Evolutionary conservation across 1,140 invertebrate species (phyloP), one percentile per base, ranked within the genome.

Genomic region (Sarcophaga peregrina): DNA sequence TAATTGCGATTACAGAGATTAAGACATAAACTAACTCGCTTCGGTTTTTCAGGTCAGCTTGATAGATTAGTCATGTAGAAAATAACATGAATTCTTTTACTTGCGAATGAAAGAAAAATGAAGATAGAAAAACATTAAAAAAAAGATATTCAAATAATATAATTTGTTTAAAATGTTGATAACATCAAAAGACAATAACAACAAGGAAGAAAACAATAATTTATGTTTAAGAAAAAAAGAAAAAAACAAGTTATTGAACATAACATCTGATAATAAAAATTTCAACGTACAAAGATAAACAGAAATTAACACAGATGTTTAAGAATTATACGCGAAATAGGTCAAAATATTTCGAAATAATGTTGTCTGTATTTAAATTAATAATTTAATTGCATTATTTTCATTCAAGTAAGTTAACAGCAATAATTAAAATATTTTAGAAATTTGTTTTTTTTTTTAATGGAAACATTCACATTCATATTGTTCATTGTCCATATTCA

Each of bases 1-100:
- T 58, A 58, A 58, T 58, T 58, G 15, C n/a, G 54, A 58, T 58
- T 58, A n/a, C n/a, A 58, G 25, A 58, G 54, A 58, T 58, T 58
- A n/a, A 58, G 54, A 58, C 54, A 58, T 58, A 58, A 58, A 58
- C 8, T n/a, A 4, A 58, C 0, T n/a, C 54, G n/a, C 54, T n/a
- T 58, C 15, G 11, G 0, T 0, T 68, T 68, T 68, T 68, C 17
- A 68, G 62, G 62, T 68, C 17, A 68, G 17, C 20, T 68, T 68
- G n/a, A 68, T 68, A 68, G 62, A 68, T 68, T 25, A 68, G 17
- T 20, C 1, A 20, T 5, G 11, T 2, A 15, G 0, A 58, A 58
- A 58, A 58, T 58, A n/a, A 58, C 54, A 58, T 58, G 54, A 58
- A 58, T n/a, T 37, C 4, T 1, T 37, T 37, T 37, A 15, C 15